Base-by-base conservation (phyloP, 2,797 vertebrate genomes). In the Leuciscus waleckii region DNA sequence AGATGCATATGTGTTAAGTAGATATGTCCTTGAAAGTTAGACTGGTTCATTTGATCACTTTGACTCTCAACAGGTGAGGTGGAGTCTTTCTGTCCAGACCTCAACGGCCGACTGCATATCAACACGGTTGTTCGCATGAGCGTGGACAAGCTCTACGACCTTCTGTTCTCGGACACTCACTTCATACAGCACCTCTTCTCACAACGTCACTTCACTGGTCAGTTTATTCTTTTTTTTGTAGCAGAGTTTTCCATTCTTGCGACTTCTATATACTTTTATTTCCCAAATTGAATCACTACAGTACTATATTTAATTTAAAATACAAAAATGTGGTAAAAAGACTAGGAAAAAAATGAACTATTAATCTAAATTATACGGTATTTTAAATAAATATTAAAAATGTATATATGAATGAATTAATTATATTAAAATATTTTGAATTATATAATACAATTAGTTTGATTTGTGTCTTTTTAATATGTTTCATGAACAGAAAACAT, bases 191-290 rank as follows among this genome's bases (percentile, higher is more conserved):
- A 96, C 88, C 97, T 97, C 84, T 95, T 97, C 90, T 94, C 95
- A 69, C 95, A 97, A 90, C 92, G 97, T 77, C 97, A 97, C 89
- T 97, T 98, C 91, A 98, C 97, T 46, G 97, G 97, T 98, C 82
- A 84, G 91, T 51, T 68, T 9, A 67, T 14, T 2, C 2, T 37
- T 75, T 26, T 46, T 19, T 49, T 63, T 43, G 32, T 37, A 14
- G 29, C 32, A 16, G 75, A 39, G 2, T 29, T 43, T 65, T 65
- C 14, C 61, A 65, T 65, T 65, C 7, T 65, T 67, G 11, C 41
- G 49, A 23, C 37, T 46, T 23, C 29, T 61, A 21, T 19, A 23
- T 32, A 5, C 3, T 32, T 43, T 19, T 2, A 21, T 43, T 43
- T 56, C 17, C 29, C 1, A 29, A 65, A 32, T 32, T 65, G 29